These are phyloP conservation scores for Phoxinus phoxinus DNA, from an alignment of 2,113 vertebrate genomes.

Conservation along the genomic window DNA sequence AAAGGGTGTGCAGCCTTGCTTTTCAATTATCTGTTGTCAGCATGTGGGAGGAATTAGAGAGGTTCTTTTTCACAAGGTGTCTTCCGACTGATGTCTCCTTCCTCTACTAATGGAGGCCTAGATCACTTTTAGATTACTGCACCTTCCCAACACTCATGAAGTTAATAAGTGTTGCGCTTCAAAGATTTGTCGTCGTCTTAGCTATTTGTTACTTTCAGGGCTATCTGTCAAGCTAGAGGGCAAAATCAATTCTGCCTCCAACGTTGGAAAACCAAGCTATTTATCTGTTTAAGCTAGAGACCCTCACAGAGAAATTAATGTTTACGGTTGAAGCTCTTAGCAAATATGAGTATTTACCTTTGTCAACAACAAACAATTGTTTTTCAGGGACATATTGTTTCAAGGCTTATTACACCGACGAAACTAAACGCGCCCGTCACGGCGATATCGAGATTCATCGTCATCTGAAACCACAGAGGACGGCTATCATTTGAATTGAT, in stretches of 20 bases:
- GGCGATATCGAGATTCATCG: slow-evolving; percentile 37
- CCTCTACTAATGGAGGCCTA: slow-evolving; percentile 47
- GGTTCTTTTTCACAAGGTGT: slow-evolving; percentile 32
- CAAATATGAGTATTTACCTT: slow-evolving; percentile 43
- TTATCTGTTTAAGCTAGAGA: slow-evolving; percentile 50
- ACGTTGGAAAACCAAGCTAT: slow-evolving; percentile 45
- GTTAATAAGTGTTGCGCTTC: slow-evolving; percentile 51
- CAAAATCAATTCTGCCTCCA: slow-evolving; percentile 58
- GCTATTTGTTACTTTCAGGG: slow-evolving; percentile 45
- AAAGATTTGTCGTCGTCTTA: slow-evolving; percentile 53
- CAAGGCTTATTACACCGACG: slow-evolving; percentile 24
- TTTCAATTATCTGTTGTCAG: slow-evolving; percentile 56
- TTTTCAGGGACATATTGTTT: slow-evolving; percentile 9
- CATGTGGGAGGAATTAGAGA: slow-evolving; percentile 24
- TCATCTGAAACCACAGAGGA: not conserved
- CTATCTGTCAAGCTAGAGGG: slow-evolving; percentile 54
- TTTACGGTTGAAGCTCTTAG: slow-evolving; percentile 24
- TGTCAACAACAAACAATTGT: slow-evolving; percentile 12
- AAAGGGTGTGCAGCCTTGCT: slow-evolving; percentile 30
- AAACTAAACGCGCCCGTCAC: not conserved
- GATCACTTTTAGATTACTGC: slow-evolving; percentile 51
- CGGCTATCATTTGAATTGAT: slow-evolving; percentile 41
- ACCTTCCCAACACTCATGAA: slow-evolving; percentile 49
- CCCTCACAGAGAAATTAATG: slow-evolving; percentile 34
- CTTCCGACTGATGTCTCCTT: slow-evolving; percentile 21